A percentile compares a stretch with the other conserved stretches of the same genome.
Conservation (phyloP, 2,113 vertebrate species). For the Neolamprologus longior region DNA sequence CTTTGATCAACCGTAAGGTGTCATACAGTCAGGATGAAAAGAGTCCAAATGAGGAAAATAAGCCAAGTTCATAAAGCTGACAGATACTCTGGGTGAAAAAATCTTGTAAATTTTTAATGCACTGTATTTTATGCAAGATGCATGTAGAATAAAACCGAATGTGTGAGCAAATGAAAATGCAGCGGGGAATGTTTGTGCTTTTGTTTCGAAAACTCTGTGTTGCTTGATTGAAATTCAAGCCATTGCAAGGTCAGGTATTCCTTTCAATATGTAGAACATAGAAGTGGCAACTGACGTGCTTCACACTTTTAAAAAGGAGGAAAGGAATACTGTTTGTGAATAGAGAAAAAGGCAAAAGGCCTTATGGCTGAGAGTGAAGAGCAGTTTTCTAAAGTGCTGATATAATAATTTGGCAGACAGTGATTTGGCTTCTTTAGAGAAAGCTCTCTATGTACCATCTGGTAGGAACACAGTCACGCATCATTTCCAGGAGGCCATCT, state of each 20-base stretch:
- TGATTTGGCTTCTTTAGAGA: neutral
- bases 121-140: neutral
- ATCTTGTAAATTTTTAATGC: neutral
- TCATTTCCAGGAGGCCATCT: neutral
- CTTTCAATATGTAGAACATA: neutral
- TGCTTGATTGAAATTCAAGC: neutral
- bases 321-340: neutral
- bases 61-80: neutral
- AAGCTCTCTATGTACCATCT: neutral
- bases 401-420: neutral
- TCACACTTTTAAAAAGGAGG: neutral
- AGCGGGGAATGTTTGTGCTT: neutral
- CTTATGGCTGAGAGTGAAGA: neutral
- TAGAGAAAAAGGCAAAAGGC: neutral
- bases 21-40: neutral
- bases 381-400: neutral
- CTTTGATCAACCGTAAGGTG: constrained; percentile 10
- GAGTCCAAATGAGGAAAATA: neutral
- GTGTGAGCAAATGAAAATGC: neutral
- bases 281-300: neutral
- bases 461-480: neutral
- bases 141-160: neutral
- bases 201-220: neutral
- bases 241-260: neutral
- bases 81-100: neutral